Conservation (phyloP, 2,797 vertebrate genomes). For the Sphaeramia orbicularis region DNA sequence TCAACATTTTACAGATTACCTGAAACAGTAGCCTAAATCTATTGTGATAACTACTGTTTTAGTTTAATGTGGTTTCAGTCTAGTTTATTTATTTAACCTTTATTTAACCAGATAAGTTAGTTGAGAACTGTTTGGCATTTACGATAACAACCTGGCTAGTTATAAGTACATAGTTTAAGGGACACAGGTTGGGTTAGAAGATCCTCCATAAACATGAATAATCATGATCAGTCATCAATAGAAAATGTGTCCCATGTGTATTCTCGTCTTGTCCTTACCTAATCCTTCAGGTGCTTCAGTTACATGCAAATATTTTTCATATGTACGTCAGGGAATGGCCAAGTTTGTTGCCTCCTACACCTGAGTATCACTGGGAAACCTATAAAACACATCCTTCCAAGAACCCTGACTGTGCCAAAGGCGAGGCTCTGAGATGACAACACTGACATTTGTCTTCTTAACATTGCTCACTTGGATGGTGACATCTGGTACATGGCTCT, state of each 20-base stretch:
- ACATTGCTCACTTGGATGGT: slow-evolving; percentile 75
- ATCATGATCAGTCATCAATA: not conserved
- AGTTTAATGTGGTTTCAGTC: too few species aligned
- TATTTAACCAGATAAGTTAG: too few species aligned
- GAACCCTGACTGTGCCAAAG: slow-evolving; percentile 58
- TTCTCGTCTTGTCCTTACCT: slow-evolving; percentile 21
- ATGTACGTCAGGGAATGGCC: slow-evolving; percentile 57
- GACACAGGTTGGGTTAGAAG: too few species aligned
- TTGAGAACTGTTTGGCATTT: too few species aligned
- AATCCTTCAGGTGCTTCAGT: slow-evolving; percentile 21
- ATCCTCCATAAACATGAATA: not conserved
- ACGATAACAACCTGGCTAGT: too few species aligned
- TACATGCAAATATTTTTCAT: slow-evolving; percentile 12
- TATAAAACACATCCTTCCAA: slow-evolving; percentile 76
- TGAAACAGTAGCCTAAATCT: too few species aligned
- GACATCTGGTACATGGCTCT: slow-evolving; percentile 52
- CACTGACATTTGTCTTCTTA: slow-evolving; percentile 69
- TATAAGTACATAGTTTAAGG: too few species aligned
- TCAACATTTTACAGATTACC: too few species aligned
- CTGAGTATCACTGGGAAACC: slow-evolving; percentile 49
- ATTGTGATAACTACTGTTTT: too few species aligned
- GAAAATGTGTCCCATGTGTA: slow-evolving; percentile 20
- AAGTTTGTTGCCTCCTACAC: slow-evolving; percentile 63
- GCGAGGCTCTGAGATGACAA: slow-evolving; percentile 82
- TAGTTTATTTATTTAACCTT: too few species aligned